phyloP scores from a whole-genome alignment of 1,140 invertebrate species.

The Trichogramma pretiosum region DNA sequence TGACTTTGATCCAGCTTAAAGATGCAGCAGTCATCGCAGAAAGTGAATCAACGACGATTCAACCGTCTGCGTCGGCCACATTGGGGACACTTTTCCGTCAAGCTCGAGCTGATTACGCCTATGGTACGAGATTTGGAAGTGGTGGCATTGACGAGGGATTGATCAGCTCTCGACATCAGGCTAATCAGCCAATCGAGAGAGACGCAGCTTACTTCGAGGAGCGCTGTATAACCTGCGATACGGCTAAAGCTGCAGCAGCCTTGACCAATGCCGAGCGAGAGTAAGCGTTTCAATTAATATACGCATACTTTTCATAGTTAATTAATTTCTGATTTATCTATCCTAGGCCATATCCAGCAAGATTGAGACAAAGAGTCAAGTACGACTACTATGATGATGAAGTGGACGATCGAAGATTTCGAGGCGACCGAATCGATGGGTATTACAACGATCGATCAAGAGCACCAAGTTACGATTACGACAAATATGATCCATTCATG shows the following conservation, averaged over 20 bases:
- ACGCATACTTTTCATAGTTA: neutral
- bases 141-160: no score
- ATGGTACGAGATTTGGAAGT: no score
- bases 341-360: constrained; percentile 16
- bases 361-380: constrained; percentile 29
- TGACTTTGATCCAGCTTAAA: no score
- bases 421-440: constrained; percentile 33
- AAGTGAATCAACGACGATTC: constrained; percentile 14
- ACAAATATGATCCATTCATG: constrained; percentile 29
- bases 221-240: constrained; percentile 38
- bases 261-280: constrained; percentile 21
- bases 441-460: constrained; percentile 28
- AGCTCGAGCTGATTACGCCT: constrained; percentile 35
- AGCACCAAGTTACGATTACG: constrained; percentile 26
- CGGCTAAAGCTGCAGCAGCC: constrained; percentile 20
- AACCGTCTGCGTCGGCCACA: constrained; percentile 19
- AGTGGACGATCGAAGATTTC: constrained; percentile 32
- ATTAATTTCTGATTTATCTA: neutral
- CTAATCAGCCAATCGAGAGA: no score
- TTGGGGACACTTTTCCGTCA: constrained; percentile 34
- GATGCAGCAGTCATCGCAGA: no score
- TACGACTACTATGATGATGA: constrained; percentile 38
- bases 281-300: constrained; percentile 27
- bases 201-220: constrained; percentile 37
- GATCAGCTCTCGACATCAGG: no score